phyloP scores from a whole-genome alignment of 2,888 invertebrate genomes.

The Cheilosia urbana region DNA sequence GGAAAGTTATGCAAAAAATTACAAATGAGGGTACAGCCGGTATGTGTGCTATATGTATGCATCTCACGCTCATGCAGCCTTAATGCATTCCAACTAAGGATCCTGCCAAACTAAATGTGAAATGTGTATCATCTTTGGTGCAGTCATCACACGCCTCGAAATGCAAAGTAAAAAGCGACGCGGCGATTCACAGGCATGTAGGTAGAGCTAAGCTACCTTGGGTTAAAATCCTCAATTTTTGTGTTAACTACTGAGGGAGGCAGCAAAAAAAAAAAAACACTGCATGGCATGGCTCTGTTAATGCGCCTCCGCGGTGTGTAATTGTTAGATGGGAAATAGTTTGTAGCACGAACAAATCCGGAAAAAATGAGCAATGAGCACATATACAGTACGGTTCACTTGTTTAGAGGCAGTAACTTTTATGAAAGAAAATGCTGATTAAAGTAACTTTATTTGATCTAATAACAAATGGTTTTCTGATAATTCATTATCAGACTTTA shows the following conservation, averaged over 20 bases:
- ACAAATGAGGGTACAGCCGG: conserved; percentile 58
- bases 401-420: too few species aligned
- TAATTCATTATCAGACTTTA: too few species aligned
- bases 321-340: conserved; percentile 71
- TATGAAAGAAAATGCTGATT: too few species aligned
- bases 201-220: conserved; percentile 21
- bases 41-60: not conserved
- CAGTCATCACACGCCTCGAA: conserved; percentile 23
- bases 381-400: too few species aligned
- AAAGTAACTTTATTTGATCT: too few species aligned
- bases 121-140: conserved; percentile 63
- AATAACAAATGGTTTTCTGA: too few species aligned
- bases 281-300: conserved; percentile 36
- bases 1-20: conserved; percentile 42
- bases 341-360: conserved; percentile 18
- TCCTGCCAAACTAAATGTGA: conserved; percentile 55
- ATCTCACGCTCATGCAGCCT: conserved; percentile 37
- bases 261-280: conserved; percentile 21
- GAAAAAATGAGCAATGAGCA: conserved; percentile 69
- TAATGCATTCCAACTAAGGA: conserved; percentile 61
- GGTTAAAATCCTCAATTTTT: conserved; percentile 66
- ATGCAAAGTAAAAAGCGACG: conserved; percentile 14
- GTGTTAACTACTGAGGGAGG: conserved; percentile 38
- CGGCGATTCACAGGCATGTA: conserved; percentile 47
- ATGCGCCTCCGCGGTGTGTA: conserved; percentile 59